phyloP scores from a whole-genome alignment of 1,140 invertebrate species.

The Drosophila serrata region DNA sequence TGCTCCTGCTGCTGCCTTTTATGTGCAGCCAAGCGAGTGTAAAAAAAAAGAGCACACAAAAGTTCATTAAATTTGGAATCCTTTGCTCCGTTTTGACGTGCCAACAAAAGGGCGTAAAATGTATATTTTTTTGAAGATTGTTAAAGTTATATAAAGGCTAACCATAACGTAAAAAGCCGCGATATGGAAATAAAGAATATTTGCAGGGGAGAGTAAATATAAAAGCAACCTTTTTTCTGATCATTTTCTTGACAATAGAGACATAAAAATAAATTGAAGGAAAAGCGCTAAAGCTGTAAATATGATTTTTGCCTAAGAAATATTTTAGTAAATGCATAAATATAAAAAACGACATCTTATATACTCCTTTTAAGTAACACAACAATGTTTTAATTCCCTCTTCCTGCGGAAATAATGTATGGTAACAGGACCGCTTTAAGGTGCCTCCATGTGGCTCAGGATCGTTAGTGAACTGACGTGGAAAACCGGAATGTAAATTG shows the following conservation, averaged over 20 bases:
- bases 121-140: slow-evolving; percentile 40
- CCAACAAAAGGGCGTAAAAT: slow-evolving; percentile 42
- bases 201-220: neutral
- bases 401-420: neutral
- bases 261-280: neutral
- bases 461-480: slow-evolving; percentile 74
- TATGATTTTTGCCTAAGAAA: neutral
- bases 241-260: neutral
- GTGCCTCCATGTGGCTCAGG: neutral
- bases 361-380: neutral
- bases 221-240: neutral
- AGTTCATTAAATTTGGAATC: slow-evolving; percentile 73
- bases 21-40: slow-evolving; percentile 65
- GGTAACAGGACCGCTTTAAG: neutral
- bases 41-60: slow-evolving; percentile 56
- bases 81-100: slow-evolving; percentile 43
- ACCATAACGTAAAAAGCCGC: neutral
- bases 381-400: neutral
- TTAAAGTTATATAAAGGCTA: slow-evolving; percentile 6
- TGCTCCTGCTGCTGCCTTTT: slow-evolving; percentile 39
- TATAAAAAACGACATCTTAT: neutral
- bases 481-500: slow-evolving; percentile 61
- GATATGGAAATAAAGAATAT: slow-evolving; percentile 13
- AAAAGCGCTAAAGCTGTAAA: neutral
- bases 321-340: neutral